These are phyloP conservation scores for Xenopus tropicalis DNA, from an alignment of 2,113 vertebrate genomes.

Conservation along the genomic window DNA sequence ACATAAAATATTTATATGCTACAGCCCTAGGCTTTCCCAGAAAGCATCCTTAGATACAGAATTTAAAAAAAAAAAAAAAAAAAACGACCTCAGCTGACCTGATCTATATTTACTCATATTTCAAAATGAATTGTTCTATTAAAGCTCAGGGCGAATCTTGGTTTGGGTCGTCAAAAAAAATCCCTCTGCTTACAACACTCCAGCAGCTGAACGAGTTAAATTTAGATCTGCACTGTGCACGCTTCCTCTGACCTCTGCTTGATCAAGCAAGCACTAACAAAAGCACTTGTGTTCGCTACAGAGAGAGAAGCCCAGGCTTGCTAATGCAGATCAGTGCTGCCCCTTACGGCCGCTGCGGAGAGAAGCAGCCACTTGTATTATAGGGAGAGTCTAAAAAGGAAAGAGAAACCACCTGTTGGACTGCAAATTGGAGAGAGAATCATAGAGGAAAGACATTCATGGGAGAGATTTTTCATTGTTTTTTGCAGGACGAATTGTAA, in stretches of 20 bases:
- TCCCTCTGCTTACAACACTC: not conserved
- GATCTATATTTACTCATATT: not conserved
- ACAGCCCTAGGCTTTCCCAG: too few species aligned
- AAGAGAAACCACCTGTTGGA: too few species aligned
- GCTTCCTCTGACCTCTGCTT: conserved; percentile 9
- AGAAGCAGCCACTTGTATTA: not conserved
- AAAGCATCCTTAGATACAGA: too few species aligned
- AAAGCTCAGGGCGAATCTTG: not conserved
- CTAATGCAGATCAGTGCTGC: conserved; percentile 18
- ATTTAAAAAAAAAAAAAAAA: too few species aligned
- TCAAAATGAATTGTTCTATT: not conserved
- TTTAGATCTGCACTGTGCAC: conserved; percentile 13
- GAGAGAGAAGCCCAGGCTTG: not conserved
- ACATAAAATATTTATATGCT: too few species aligned
- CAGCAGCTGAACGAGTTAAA: conserved; percentile 7
- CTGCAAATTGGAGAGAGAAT: too few species aligned
- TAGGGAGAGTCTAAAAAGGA: too few species aligned
- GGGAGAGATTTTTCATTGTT: too few species aligned
- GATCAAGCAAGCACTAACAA: not conserved
- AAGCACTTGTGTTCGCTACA: not conserved
- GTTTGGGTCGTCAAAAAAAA: not conserved
- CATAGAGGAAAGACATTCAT: too few species aligned
- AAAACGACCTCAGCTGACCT: not conserved
- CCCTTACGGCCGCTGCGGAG: not conserved
- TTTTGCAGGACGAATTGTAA: too few species aligned